phyloP scores from a whole-genome alignment of 2,888 invertebrate genomes.

The Drosophila dives region DNA sequence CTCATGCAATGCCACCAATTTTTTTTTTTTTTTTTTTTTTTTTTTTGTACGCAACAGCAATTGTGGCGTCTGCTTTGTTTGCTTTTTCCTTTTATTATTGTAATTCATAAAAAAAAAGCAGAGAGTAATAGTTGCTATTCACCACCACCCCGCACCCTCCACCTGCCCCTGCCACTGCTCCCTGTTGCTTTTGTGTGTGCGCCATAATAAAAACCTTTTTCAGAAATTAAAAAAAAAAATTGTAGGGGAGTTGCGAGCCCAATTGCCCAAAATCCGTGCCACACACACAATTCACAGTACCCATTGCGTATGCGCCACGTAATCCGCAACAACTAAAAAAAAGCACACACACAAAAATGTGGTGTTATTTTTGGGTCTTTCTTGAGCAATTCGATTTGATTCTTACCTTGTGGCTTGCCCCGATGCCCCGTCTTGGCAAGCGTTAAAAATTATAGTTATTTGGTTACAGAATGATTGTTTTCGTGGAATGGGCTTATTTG shows the following conservation, averaged over 20 bases:
- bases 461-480: slow-evolving; percentile 45
- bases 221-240: slow-evolving; percentile 72
- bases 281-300: slow-evolving; percentile 35
- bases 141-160: neutral
- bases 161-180: neutral
- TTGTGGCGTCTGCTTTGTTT: slow-evolving; percentile 50
- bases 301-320: slow-evolving; percentile 58
- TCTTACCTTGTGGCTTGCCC: slow-evolving; percentile 49
- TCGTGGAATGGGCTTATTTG: slow-evolving; percentile 17
- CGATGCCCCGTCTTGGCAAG: slow-evolving; percentile 33
- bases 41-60: slow-evolving; percentile 24
- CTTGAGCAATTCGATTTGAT: slow-evolving; percentile 63
- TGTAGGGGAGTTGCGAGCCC: slow-evolving; percentile 46
- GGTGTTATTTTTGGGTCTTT: neutral
- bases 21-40: no score
- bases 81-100: slow-evolving; percentile 69
- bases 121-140: slow-evolving; percentile 42
- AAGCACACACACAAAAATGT: slow-evolving; percentile 13
- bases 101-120: slow-evolving; percentile 67
- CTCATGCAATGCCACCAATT: slow-evolving; percentile 26
- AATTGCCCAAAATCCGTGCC: slow-evolving; percentile 62
- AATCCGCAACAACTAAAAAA: slow-evolving; percentile 19
- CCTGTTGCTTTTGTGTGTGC: slow-evolving; percentile 17
- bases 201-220: slow-evolving; percentile 76
- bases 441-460: slow-evolving; percentile 79